Percentiles rank a stretch among this genome's conserved stretches.
phyloP scores from a whole-genome alignment of 1,140 invertebrate species.

The Catajapyx aquilonaris region DNA sequence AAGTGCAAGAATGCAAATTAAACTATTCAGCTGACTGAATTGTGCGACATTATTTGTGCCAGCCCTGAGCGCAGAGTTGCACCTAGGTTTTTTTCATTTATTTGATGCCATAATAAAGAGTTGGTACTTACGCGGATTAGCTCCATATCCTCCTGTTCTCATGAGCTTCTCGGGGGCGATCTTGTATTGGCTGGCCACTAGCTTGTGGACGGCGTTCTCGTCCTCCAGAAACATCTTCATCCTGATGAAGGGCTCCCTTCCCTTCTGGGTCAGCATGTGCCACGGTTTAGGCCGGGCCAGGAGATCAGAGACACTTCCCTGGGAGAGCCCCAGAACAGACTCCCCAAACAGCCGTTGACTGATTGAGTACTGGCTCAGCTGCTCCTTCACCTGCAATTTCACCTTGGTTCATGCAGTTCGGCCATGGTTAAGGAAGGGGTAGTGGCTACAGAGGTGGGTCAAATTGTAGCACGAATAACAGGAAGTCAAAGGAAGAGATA shows the following conservation, averaged over 20 bases:
- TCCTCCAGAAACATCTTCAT: slow-evolving; percentile 98
- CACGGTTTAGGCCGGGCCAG: slow-evolving; percentile 87
- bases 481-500: too few relatives aligned
- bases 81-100: too few relatives aligned
- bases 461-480: too few relatives aligned
- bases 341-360: slow-evolving; percentile 96
- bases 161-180: slow-evolving; percentile 90
- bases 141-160: slow-evolving; percentile 79
- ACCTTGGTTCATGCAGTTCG: too few relatives aligned
- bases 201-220: slow-evolving; percentile 86
- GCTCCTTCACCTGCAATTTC: slow-evolving; percentile 90
- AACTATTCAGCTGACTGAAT: too few relatives aligned
- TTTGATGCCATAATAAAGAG: background rate
- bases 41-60: too few relatives aligned
- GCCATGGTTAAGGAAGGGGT: too few relatives aligned
- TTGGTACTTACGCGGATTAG: slow-evolving; percentile 40
- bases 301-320: slow-evolving; percentile 86
- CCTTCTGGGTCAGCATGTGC: slow-evolving; percentile 95
- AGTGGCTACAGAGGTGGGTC: too few relatives aligned
- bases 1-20: too few relatives aligned
- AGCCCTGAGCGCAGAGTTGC: too few relatives aligned
- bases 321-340: slow-evolving; percentile 85
- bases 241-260: slow-evolving; percentile 86
- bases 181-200: slow-evolving; percentile 93
- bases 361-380: slow-evolving; percentile 93